Evolutionary conservation across 2,888 invertebrate species (phyloP).

Genomic region (Artemia sinica): DNA sequence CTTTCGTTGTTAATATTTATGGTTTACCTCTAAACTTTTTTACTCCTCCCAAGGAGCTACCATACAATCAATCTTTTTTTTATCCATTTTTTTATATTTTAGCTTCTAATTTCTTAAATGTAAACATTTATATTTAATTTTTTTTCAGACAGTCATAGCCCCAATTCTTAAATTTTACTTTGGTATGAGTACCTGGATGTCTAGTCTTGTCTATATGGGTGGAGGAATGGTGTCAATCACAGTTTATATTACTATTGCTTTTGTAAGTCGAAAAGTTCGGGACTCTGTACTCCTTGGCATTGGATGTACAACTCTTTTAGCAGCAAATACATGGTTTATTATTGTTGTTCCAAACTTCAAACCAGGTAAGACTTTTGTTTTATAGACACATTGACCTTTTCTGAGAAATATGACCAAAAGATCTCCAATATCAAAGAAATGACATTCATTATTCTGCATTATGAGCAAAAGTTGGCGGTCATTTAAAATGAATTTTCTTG

Average conservation of each 20-base stretch:
- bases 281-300: conserved; percentile 31
- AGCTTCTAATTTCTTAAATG: background rate
- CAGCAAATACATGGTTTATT: conserved; percentile 29
- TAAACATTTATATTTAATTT: too few relatives aligned
- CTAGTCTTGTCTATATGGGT: conserved; percentile 33
- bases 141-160: conserved; percentile 32
- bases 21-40: background rate
- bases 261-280: conserved; percentile 29
- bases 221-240: conserved; percentile 32
- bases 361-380: conserved; percentile 22
- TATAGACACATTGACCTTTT: too few relatives aligned
- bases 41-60: conserved; percentile 4
- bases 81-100: background rate
- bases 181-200: conserved; percentile 32
- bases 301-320: conserved; percentile 29
- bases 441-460: too few relatives aligned
- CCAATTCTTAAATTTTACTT: conserved; percentile 31
- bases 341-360: conserved; percentile 27
- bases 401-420: too few relatives aligned
- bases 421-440: too few relatives aligned
- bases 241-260: conserved; percentile 30
- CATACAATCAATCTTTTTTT: background rate
- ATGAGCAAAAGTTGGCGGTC: too few relatives aligned
- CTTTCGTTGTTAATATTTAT: background rate
- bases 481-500: too few relatives aligned